These are phyloP conservation scores for Mesoligia furuncula DNA, from an alignment of 2,888 invertebrate genomes.

Conservation along the genomic window DNA sequence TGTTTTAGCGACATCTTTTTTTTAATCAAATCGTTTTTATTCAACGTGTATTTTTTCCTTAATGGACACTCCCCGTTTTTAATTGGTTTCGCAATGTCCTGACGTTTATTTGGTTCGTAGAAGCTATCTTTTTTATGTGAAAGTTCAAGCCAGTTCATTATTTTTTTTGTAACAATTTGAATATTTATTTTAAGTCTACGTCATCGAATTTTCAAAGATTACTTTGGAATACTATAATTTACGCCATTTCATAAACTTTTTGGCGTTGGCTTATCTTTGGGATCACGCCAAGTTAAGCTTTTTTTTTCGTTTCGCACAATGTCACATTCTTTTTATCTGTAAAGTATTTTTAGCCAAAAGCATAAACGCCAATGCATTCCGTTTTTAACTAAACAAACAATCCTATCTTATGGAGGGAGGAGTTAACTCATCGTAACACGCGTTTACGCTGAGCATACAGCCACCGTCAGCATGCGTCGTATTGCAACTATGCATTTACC, in stretches of 20 bases:
- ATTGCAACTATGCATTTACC: no score
- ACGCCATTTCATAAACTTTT: background rate
- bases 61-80: constrained; percentile 27
- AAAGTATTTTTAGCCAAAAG: background rate
- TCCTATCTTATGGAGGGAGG: no score
- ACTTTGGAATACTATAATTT: background rate
- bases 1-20: constrained; percentile 10
- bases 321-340: constrained; percentile 20
- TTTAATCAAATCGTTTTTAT: constrained; percentile 31
- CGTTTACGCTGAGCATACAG: no score
- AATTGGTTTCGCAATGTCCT: constrained; percentile 31
- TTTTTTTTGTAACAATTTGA: background rate
- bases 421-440: no score
- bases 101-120: constrained; percentile 26
- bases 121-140: constrained; percentile 1
- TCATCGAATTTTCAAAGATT: constrained; percentile 1
- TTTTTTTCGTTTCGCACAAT: constrained; percentile 5
- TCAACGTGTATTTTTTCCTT: constrained; percentile 13
- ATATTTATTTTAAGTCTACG: background rate
- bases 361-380: background rate
- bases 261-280: constrained; percentile 26
- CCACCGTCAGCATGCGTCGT: no score
- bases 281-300: constrained; percentile 33
- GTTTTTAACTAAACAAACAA: constrained; percentile 35
- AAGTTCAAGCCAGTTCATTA: background rate